Evolutionary conservation across 2,113 vertebrate species (phyloP).

Genomic region (Sprattus sprattus): DNA sequence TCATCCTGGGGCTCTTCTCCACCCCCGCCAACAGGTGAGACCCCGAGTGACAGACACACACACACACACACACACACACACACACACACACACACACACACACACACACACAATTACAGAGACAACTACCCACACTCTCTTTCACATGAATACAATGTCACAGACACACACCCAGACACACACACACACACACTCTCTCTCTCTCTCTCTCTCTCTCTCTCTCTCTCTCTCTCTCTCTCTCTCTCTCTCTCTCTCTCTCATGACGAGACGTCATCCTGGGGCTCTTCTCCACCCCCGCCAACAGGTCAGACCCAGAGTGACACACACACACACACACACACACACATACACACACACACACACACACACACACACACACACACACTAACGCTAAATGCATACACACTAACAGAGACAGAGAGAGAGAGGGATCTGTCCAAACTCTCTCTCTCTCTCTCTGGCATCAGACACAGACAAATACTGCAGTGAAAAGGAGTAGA

Average conservation of each 20-base stretch:
- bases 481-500: background rate
- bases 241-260: no score
- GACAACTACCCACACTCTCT: no score
- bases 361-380: background rate
- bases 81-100: background rate
- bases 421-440: background rate
- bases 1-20: slow-evolving; percentile 91
- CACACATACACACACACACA: background rate
- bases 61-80: background rate
- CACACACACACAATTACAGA: no score
- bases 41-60: background rate
- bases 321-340: background rate
- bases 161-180: no score
- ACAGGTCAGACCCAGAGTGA: slow-evolving; percentile 76
- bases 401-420: background rate
- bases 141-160: no score
- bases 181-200: no score
- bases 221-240: no score
- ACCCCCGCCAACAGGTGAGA: slow-evolving; percentile 90
- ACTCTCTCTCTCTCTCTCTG: background rate
- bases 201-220: no score
- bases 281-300: slow-evolving; percentile 90
- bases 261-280: slow-evolving; percentile 87
- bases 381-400: background rate
- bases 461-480: background rate